Evolutionary conservation across 2,797 vertebrate genomes (phyloP).

Genomic region (Eptatretus atami): DNA sequence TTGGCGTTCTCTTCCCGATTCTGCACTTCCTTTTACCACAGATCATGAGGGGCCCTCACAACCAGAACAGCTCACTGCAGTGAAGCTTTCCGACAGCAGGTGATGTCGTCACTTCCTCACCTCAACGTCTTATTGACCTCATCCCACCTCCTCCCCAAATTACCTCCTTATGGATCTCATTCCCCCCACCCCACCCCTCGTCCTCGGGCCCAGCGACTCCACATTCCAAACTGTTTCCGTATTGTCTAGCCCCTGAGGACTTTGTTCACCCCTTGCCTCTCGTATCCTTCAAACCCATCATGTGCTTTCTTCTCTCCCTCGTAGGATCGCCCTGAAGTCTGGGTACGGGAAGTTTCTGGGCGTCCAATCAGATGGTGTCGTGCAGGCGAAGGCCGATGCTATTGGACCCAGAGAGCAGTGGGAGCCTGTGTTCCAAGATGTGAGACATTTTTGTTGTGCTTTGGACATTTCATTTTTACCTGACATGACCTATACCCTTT

Average conservation of each 20-base stretch:
- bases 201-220: too few relatives aligned
- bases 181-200: too few relatives aligned
- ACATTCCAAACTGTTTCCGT: too few relatives aligned
- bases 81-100: constrained; percentile 66
- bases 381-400: constrained; percentile 70
- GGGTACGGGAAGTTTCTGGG: constrained; percentile 88
- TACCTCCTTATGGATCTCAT: too few relatives aligned
- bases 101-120: constrained; percentile 11
- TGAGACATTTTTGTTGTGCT: constrained; percentile 10
- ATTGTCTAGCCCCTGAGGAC: too few relatives aligned
- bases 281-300: too few relatives aligned
- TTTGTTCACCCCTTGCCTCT: too few relatives aligned
- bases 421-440: constrained; percentile 71
- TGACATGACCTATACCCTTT: too few relatives aligned
- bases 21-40: constrained; percentile 11
- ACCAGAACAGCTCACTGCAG: constrained; percentile 73
- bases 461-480: too few relatives aligned
- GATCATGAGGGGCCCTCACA: constrained; percentile 64
- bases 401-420: constrained; percentile 84
- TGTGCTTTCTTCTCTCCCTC: background rate
- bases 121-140: too few relatives aligned
- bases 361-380: constrained; percentile 61
- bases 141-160: too few relatives aligned
- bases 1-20: background rate
- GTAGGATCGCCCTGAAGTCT: constrained; percentile 70